These are phyloP conservation scores for Hesperia comma DNA, from an alignment of 2,888 invertebrate species.

Conservation along the genomic window DNA sequence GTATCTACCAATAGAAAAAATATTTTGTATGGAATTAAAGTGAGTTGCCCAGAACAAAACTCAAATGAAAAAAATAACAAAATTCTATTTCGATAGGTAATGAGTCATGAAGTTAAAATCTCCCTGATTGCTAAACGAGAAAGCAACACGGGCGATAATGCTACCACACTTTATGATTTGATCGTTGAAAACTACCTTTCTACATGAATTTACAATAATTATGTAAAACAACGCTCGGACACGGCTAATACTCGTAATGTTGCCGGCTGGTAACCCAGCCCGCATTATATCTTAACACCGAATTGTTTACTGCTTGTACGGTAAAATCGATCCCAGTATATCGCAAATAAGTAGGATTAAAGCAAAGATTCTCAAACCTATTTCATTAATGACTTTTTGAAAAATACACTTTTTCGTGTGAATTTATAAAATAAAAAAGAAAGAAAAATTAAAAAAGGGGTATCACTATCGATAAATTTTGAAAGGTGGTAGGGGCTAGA, in stretches of 20 bases:
- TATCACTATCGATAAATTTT: too few species aligned
- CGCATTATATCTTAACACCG: constrained; percentile 21
- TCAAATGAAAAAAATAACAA: too few species aligned
- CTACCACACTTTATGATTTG: constrained; percentile 50
- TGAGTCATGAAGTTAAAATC: constrained; percentile 31
- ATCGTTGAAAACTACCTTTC: constrained; percentile 54
- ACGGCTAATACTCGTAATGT: constrained; percentile 47
- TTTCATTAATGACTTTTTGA: too few species aligned
- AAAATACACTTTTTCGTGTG: too few species aligned
- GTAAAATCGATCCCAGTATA: neutral
- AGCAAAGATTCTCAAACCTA: too few species aligned
- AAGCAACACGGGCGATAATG: constrained; percentile 52
- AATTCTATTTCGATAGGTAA: neutral
- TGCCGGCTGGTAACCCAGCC: constrained; percentile 15
- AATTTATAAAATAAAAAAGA: too few species aligned
- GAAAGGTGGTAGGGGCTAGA: too few species aligned
- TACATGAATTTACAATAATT: constrained; percentile 61
- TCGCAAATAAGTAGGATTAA: neutral
- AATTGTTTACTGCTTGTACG: constrained; percentile 30
- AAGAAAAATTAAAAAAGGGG: too few species aligned
- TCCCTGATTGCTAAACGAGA: constrained; percentile 46
- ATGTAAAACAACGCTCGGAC: constrained; percentile 54
- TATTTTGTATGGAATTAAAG: too few species aligned
- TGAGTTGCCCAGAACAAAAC: too few species aligned
- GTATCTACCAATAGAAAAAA: too few species aligned